Conservation (phyloP, 2,888 invertebrate genomes). For the Brachyptera risi region DNA sequence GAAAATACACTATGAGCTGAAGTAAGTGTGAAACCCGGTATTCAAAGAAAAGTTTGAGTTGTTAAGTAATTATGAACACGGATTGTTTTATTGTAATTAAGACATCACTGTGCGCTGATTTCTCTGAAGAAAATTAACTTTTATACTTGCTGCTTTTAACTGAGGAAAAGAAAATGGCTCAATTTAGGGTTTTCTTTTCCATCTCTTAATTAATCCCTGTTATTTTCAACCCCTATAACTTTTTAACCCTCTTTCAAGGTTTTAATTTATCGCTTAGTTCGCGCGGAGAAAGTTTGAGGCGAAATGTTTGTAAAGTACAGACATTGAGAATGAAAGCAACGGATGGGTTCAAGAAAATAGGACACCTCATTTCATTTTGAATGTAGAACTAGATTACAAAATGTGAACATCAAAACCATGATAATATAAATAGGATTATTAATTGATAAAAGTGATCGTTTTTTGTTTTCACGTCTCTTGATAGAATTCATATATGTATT, state of each 20-base stretch:
- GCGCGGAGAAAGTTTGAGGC: background rate
- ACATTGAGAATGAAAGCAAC: no score
- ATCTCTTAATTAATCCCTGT: conserved; percentile 19
- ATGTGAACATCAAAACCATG: no score
- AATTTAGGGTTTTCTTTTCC: conserved; percentile 21
- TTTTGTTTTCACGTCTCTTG: no score
- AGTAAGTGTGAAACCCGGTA: no score
- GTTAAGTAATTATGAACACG: background rate
- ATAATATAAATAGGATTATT: no score
- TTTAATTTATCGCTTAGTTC: conserved; percentile 13
- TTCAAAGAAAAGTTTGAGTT: conserved; percentile 2
- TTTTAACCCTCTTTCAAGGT: conserved; percentile 20
- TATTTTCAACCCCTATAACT: conserved; percentile 7
- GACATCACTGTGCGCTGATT: background rate
- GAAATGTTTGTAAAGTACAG: no score
- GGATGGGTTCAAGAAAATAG: no score
- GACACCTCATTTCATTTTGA: no score
- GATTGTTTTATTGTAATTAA: conserved; percentile 7
- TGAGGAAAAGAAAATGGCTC: conserved; percentile 22
- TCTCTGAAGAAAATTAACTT: conserved; percentile 17
- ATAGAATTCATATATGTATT: no score
- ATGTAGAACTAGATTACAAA: no score
- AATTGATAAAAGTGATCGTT: no score
- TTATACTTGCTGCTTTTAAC: conserved; percentile 20
- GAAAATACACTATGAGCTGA: no score